A percentile compares a stretch with the other conserved stretches of the same genome.
phyloP scores from a whole-genome alignment of 2,888 invertebrate species.

The Cerceris ruficornis region DNA sequence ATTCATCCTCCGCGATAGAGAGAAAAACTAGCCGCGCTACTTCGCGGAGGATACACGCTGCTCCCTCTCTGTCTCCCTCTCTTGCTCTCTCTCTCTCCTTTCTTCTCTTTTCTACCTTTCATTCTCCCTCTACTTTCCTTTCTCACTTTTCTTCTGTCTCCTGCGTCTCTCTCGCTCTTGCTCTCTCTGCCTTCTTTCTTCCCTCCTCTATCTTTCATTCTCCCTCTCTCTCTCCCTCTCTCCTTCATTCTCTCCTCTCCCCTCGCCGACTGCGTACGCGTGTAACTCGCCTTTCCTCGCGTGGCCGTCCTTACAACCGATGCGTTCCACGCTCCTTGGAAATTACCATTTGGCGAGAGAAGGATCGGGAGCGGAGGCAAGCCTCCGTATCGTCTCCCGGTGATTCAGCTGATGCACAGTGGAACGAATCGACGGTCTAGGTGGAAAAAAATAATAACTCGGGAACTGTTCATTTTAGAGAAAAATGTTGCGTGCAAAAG shows the following conservation, averaged over 20 bases:
- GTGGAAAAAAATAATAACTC: too few species aligned
- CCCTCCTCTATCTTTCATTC: neutral
- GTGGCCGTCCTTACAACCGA: constrained; percentile 36
- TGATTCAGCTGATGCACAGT: too few species aligned
- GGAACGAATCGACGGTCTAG: too few species aligned
- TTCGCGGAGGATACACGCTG: constrained; percentile 16
- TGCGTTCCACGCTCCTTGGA: constrained; percentile 15
- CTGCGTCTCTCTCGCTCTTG: too few species aligned
- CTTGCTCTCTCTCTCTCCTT: constrained; percentile 11
- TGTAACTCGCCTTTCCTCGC: constrained; percentile 57
- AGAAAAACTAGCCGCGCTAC: constrained; percentile 78
- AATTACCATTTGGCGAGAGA: constrained; percentile 43
- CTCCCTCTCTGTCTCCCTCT: neutral
- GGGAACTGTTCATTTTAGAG: too few species aligned
- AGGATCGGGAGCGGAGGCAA: too few species aligned
- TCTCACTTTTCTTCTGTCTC: too few species aligned
- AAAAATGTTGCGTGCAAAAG: too few species aligned
- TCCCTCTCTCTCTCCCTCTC: too few species aligned
- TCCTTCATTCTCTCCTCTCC: neutral
- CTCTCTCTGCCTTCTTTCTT: neutral
- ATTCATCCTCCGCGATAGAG: constrained; percentile 79
- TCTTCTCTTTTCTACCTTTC: constrained; percentile 19
- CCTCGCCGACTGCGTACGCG: constrained; percentile 12
- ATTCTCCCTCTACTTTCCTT: neutral
- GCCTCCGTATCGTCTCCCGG: too few species aligned